Conservation (phyloP, 2,888 invertebrate species). For the Koerneria pararmatus region DNA sequence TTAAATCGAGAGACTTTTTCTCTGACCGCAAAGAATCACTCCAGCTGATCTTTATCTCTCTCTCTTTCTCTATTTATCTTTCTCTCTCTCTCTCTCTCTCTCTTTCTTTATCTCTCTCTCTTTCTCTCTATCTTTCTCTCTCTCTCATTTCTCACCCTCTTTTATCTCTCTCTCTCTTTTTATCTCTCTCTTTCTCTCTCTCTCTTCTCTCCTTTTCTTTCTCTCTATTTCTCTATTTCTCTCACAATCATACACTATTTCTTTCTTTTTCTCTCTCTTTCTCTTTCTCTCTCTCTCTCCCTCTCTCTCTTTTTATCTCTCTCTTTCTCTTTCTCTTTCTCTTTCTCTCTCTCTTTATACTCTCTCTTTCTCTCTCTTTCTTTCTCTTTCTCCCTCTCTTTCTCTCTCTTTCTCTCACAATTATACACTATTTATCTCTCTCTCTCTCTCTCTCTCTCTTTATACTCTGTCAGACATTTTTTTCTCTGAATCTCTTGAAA, state of each 20-base stretch:
- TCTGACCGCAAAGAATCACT: no score
- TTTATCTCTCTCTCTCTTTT: slow-evolving; percentile 22
- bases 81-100: slow-evolving; percentile 22
- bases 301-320: no score
- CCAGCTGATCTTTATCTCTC: no score
- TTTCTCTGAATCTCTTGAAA: no score
- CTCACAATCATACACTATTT: slow-evolving; percentile 24
- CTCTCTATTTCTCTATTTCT: slow-evolving; percentile 1
- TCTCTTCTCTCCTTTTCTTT: background rate
- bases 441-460: background rate
- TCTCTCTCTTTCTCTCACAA: background rate
- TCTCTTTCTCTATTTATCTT: no score
- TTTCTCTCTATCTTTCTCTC: no score
- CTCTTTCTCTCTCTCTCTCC: slow-evolving; percentile 25
- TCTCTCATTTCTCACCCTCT: no score
- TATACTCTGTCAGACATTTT: no score
- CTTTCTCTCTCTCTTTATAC: background rate
- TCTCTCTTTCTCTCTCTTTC: no score
- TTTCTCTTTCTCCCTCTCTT: background rate
- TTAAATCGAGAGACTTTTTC: no score
- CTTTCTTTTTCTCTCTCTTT: slow-evolving; percentile 25
- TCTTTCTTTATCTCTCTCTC: slow-evolving; percentile 20
- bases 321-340: background rate
- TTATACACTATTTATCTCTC: background rate
- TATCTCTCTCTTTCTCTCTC: slow-evolving; percentile 19